A percentile compares a stretch with the other conserved stretches of the same genome.
Evolutionary conservation across 2,797 vertebrate species (phyloP).

Genomic region (Aplochiton taeniatus): DNA sequence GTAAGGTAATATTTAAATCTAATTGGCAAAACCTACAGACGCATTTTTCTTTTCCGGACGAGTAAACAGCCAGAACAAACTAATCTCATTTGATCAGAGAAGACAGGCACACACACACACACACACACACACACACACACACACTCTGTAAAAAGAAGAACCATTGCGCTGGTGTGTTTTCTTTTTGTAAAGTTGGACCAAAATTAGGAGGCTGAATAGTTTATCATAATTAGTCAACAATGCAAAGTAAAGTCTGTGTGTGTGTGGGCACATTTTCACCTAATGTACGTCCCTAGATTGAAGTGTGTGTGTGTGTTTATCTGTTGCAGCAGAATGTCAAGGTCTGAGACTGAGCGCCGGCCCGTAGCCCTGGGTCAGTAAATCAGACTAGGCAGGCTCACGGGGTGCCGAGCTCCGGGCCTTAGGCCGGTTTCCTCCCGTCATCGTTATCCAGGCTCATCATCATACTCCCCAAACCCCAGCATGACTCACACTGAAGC

Average conservation of each 20-base stretch:
- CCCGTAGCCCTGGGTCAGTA: conserved; percentile 14
- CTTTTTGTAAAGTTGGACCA: neutral
- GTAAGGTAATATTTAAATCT: conserved; percentile 20
- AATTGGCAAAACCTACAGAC: conserved; percentile 33
- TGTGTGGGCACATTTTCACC: neutral
- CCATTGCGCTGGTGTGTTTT: neutral
- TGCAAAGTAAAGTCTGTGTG: neutral
- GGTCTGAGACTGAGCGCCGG: conserved; percentile 28
- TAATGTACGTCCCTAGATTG: neutral
- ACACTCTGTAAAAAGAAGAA: conserved; percentile 1
- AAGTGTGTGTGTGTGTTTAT: neutral
- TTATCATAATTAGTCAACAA: neutral
- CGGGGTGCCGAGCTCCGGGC: conserved; percentile 28
- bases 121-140: neutral
- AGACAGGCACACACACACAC: neutral
- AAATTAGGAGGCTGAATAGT: neutral
- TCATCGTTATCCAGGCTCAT: too few species aligned
- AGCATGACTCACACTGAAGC: too few species aligned
- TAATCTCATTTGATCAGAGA: neutral
- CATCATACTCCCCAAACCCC: too few species aligned
- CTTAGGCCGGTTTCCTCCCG: neutral
- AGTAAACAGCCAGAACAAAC: conserved; percentile 13
- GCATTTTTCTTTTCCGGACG: neutral
- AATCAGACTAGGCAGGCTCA: conserved; percentile 15
- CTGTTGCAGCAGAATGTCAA: conserved; percentile 19